phyloP scores from a whole-genome alignment of 2,113 vertebrate species.

The Elanoides forficatus region DNA sequence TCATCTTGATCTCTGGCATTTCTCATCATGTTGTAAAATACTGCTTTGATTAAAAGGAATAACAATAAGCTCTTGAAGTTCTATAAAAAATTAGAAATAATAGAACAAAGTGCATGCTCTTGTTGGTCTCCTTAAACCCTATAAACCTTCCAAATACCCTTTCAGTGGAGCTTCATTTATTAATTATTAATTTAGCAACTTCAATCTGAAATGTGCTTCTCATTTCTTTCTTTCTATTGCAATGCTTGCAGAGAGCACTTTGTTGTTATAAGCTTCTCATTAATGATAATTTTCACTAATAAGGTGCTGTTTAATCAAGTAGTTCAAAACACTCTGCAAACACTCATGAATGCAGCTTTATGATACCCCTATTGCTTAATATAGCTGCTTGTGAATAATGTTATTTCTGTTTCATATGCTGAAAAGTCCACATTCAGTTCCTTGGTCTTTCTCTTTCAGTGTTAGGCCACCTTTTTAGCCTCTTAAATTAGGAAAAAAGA shows the following conservation, averaged over 20 bases:
- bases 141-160: background rate
- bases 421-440: background rate
- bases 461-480: background rate
- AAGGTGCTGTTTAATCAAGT: background rate
- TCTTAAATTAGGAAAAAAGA: background rate
- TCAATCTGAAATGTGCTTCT: background rate
- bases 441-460: background rate
- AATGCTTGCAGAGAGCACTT: background rate
- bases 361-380: background rate
- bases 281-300: constrained; percentile 47
- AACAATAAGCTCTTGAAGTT: background rate
- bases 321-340: constrained; percentile 5
- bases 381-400: background rate
- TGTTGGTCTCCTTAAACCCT: background rate
- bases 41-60: background rate
- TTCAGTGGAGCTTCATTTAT: background rate
- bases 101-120: background rate
- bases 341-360: background rate
- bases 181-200: background rate
- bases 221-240: background rate
- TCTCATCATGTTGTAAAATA: background rate
- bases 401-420: background rate
- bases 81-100: background rate
- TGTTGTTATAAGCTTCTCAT: constrained; percentile 28
- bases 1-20: background rate